Evolutionary conservation across 2,797 vertebrate species (phyloP).

Genomic region (Scolopax rusticola): DNA sequence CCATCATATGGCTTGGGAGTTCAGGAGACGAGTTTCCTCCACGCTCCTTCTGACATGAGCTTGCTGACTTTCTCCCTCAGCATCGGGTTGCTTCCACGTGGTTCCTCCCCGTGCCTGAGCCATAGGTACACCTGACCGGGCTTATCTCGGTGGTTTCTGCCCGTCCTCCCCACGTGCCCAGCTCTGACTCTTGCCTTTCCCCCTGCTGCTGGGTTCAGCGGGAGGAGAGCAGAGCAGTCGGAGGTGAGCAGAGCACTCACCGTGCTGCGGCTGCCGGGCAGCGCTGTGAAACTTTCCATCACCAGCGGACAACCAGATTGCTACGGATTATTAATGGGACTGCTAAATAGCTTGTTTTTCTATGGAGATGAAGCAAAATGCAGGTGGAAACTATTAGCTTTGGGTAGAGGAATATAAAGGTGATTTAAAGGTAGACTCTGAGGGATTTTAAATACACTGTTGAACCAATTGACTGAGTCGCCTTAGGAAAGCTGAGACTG

Average conservation of each 20-base stretch:
- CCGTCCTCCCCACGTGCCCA: not conserved
- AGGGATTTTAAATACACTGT: slow-evolving; percentile 55
- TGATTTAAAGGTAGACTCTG: slow-evolving; percentile 35
- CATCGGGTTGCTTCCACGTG: not conserved
- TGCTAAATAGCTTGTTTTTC: slow-evolving; percentile 61
- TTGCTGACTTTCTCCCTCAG: not conserved
- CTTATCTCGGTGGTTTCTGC: not conserved
- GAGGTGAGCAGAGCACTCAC: not conserved
- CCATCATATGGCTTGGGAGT: not conserved
- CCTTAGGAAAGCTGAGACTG: slow-evolving; percentile 40
- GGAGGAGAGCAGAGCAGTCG: not conserved
- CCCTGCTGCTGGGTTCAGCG: not conserved
- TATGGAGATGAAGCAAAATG: slow-evolving; percentile 43
- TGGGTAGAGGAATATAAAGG: slow-evolving; percentile 40
- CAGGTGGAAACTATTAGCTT: slow-evolving; percentile 62
- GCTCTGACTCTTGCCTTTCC: not conserved
- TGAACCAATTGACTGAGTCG: slow-evolving; percentile 44
- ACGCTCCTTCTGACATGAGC: not conserved
- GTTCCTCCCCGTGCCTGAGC: not conserved
- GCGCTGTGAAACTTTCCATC: slow-evolving; percentile 57
- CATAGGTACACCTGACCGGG: not conserved
- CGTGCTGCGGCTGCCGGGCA: not conserved
- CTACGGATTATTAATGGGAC: slow-evolving; percentile 47
- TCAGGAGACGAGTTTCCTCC: not conserved
- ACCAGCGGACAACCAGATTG: slow-evolving; percentile 36